A percentile compares a stretch with the other conserved stretches of the same genome.
These are phyloP conservation scores for Uromys caudimaculatus DNA, from an alignment of 2,797 vertebrate species.

Conservation along the genomic window DNA sequence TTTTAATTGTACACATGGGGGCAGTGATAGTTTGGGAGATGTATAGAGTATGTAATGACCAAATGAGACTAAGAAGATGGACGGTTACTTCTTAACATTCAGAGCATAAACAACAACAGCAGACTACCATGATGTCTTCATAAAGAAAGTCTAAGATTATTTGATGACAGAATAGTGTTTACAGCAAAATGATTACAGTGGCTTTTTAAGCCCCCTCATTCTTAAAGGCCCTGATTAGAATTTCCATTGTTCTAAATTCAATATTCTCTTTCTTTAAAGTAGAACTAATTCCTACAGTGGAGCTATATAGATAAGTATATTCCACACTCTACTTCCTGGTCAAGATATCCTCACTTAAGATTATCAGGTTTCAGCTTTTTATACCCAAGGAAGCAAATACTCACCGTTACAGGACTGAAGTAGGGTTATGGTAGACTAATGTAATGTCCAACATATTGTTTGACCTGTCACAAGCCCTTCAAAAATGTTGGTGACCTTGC, in stretches of 20 bases:
- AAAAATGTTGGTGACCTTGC: neutral
- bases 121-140: neutral
- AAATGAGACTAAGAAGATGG: neutral
- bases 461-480: neutral
- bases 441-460: neutral
- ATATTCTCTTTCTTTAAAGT: conserved; percentile 22
- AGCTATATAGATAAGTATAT: neutral
- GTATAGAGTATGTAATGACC: neutral
- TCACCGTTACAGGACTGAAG: neutral
- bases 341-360: conserved; percentile 6
- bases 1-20: neutral
- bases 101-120: neutral
- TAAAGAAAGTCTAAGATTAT: conserved; percentile 23
- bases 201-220: neutral
- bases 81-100: neutral
- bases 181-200: neutral
- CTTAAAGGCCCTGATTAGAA: neutral
- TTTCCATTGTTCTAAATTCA: conserved; percentile 40
- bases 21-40: neutral
- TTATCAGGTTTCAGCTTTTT: neutral
- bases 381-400: neutral
- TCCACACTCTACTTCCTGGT: neutral
- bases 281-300: neutral
- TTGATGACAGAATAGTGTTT: conserved; percentile 10
- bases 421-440: neutral